A percentile compares a stretch with the other conserved stretches of the same genome.
Evolutionary conservation across 2,797 vertebrate species (phyloP).

Genomic region (Sebastes goodei): DNA sequence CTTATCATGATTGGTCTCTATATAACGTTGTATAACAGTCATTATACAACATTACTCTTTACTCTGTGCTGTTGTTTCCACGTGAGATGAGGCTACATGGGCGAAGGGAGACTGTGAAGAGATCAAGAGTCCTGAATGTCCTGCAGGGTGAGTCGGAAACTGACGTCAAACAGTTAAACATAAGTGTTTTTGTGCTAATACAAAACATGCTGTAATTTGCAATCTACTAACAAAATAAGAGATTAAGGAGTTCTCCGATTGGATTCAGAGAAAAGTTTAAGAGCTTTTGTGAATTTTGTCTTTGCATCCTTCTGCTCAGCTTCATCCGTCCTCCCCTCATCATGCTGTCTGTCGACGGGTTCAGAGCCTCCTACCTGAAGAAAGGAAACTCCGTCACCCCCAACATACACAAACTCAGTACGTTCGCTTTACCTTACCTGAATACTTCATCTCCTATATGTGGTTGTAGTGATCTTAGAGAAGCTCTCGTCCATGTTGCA

Average conservation of each 20-base stretch:
- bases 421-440: conserved; percentile 38
- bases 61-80: conserved; percentile 9
- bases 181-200: neutral
- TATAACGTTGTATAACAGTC: neutral
- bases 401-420: conserved; percentile 95
- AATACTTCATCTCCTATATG: neutral
- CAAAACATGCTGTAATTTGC: neutral
- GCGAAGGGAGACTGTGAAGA: conserved; percentile 93
- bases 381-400: conserved; percentile 92
- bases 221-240: neutral
- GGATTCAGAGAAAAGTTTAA: neutral
- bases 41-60: too few species aligned
- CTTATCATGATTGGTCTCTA: accelerated
- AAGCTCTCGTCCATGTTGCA: neutral
- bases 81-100: conserved; percentile 90
- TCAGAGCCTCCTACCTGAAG: conserved; percentile 95
- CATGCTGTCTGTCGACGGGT: conserved; percentile 96
- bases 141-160: conserved; percentile 87
- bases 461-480: neutral
- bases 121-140: conserved; percentile 89
- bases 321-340: conserved; percentile 94
- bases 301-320: conserved; percentile 66
- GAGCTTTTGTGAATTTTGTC: neutral
- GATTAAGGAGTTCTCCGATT: neutral
- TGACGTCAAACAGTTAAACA: neutral